A percentile compares a stretch with the other conserved stretches of the same genome.
phyloP scores from a whole-genome alignment of 2,888 invertebrate genomes.

The Camponotus fellah region DNA sequence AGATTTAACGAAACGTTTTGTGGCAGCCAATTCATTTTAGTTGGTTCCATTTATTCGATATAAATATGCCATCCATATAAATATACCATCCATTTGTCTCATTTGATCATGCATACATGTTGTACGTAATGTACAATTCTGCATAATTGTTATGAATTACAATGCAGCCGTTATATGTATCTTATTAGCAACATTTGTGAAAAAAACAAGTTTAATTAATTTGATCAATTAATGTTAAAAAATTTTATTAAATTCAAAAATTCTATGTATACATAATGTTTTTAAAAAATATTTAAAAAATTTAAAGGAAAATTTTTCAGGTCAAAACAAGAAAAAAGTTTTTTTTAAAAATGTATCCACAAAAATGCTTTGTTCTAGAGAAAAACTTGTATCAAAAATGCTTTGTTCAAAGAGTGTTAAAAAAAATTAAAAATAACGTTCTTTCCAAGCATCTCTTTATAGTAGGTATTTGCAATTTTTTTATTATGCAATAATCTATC shows the following conservation, averaged over 20 bases:
- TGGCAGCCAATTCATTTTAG: constrained; percentile 36
- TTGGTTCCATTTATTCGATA: constrained; percentile 33
- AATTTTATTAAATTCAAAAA: constrained; percentile 1
- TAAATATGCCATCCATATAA: constrained; percentile 12
- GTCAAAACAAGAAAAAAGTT: too few species aligned
- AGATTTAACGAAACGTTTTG: constrained; percentile 32
- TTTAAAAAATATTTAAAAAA: too few species aligned
- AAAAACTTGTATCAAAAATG: too few species aligned
- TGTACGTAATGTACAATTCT: background rate
- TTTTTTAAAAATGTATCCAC: too few species aligned
- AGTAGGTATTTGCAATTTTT: too few species aligned
- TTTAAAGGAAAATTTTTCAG: too few species aligned
- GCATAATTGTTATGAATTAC: background rate
- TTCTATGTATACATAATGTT: background rate
- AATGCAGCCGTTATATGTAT: background rate
- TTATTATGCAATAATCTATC: too few species aligned
- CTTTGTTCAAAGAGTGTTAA: too few species aligned
- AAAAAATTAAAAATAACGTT: too few species aligned
- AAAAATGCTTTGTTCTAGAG: too few species aligned
- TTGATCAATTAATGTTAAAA: background rate
- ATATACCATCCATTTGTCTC: constrained; percentile 9
- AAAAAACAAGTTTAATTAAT: background rate
- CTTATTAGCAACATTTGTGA: background rate
- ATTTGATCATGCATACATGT: background rate
- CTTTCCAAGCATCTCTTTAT: too few species aligned